Percentiles rank a stretch among this genome's conserved stretches.
Evolutionary conservation across 2,113 vertebrate genomes (phyloP).

Genomic region (Xiphorhynchus elegans): DNA sequence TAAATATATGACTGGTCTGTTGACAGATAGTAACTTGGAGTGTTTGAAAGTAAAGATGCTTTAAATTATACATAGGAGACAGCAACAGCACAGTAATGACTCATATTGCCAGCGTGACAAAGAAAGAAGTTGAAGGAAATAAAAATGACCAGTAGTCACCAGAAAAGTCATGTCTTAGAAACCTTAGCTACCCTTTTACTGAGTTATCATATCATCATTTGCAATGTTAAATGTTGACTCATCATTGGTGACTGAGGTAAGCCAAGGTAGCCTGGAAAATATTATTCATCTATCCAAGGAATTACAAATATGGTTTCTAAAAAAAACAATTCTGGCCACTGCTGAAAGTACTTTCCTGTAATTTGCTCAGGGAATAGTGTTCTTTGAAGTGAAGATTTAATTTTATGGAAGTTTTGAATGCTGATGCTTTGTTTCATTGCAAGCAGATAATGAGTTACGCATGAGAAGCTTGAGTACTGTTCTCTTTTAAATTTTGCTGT

Average conservation of each 20-base stretch:
- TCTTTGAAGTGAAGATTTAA: not conserved
- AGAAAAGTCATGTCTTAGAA: not conserved
- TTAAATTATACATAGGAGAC: not conserved
- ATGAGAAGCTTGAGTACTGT: not conserved
- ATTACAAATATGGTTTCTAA: not conserved
- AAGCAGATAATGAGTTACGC: not conserved
- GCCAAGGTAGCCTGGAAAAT: not conserved
- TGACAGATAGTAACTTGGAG: not conserved
- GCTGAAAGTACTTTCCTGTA: not conserved
- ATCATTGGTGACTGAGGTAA: not conserved
- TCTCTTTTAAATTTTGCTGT: not conserved
- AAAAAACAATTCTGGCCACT: not conserved
- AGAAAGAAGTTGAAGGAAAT: not conserved
- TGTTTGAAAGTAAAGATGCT: not conserved
- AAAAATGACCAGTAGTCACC: not conserved
- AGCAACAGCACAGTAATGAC: not conserved
- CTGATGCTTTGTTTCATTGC: not conserved
- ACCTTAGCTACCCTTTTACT: not conserved
- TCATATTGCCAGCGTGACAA: not conserved
- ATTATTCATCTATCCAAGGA: not conserved
- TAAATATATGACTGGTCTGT: not conserved
- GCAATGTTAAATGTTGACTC: not conserved
- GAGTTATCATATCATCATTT: not conserved
- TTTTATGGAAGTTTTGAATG: not conserved
- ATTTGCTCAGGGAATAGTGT: not conserved